Percentiles rank a stretch among this genome's conserved stretches.
Conservation (phyloP, 64 coral and sea anemone species). For the Montipora capricornis region DNA sequence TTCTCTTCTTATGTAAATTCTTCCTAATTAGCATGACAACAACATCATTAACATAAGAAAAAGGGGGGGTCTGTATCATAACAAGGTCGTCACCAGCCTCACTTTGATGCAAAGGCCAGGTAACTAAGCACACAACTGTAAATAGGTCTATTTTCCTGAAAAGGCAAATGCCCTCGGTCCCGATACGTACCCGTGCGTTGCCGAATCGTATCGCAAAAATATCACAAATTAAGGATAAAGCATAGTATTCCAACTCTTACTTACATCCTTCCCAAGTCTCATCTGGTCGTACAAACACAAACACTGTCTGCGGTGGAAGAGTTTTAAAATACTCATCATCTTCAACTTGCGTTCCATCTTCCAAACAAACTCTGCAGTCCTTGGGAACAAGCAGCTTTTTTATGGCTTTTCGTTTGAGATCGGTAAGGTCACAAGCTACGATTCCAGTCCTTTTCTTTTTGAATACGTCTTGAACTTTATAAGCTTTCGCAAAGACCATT, state of each 20-base stretch:
- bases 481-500: conserved; percentile 65
- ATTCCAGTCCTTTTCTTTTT: conserved; percentile 74
- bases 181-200: no score
- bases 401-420: conserved; percentile 58
- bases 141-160: no score
- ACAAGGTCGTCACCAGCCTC: no score
- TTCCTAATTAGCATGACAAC: no score
- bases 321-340: conserved; percentile 77
- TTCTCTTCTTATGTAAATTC: no score
- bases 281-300: conserved; percentile 78
- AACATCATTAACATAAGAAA: no score
- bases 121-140: no score
- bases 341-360: conserved; percentile 85
- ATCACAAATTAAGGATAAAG: neutral
- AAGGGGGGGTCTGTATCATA: no score
- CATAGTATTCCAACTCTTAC: neutral
- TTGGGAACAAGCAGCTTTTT: conserved; percentile 52
- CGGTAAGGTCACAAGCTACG: conserved; percentile 62
- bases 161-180: no score
- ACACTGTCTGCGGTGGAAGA: conserved; percentile 73
- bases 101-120: no score
- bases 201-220: no score
- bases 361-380: conserved; percentile 71
- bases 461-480: conserved; percentile 91
- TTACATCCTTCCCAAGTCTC: conserved; percentile 84